Base-by-base conservation (phyloP, 1,140 invertebrate genomes). In the Liolophura sinensis region DNA sequence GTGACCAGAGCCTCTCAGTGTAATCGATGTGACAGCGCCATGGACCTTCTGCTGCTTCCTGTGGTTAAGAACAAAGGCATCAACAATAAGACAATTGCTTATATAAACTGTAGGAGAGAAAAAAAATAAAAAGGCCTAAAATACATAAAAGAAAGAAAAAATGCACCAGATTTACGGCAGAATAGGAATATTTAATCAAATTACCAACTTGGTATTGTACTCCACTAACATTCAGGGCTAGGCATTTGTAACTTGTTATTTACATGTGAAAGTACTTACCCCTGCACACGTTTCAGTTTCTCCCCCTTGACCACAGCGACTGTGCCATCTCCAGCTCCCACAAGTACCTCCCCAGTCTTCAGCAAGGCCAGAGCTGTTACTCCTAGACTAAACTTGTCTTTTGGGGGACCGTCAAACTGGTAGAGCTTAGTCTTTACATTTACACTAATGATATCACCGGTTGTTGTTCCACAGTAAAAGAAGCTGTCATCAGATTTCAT, bases 401-500 rank as follows among this genome's bases (percentile, higher is more conserved):
- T 84, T 46, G 71, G 74, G 57, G 81, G 81, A 22, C 80, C 78
- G 49, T 80, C 68, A 63, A 71, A 73, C 58, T 80, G 77, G 59
- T 85, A 78, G 51, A 68, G 69, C 50, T 71, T 72, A 24, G 73
- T 75, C 25, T 69, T 73, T 60, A 61, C 60, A 25, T 75, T 71
- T 31, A 85, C 73, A 49, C 69, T 71, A 31, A 90, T 77, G 14
- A 91, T 86, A 74, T 92, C 90, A 3, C 90, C 91, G 20, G 91
- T 93, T 75, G 90, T 89, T 22, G 94, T 96, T 16, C 94, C 94
- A 76, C 93, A 92, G 77, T 91, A 94, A 27, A 91, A 89, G 65
- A 87, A 89, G 48, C 89, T 86, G 77, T 95, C 93, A 60, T 89
- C 87, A 1, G 84, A 79, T 72, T 89, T 88, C 31, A 85, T 71